A percentile compares a stretch with the other conserved stretches of the same genome.
Conservation (phyloP, 2,113 vertebrate genomes). For the Hippocampus abdominalis region DNA sequence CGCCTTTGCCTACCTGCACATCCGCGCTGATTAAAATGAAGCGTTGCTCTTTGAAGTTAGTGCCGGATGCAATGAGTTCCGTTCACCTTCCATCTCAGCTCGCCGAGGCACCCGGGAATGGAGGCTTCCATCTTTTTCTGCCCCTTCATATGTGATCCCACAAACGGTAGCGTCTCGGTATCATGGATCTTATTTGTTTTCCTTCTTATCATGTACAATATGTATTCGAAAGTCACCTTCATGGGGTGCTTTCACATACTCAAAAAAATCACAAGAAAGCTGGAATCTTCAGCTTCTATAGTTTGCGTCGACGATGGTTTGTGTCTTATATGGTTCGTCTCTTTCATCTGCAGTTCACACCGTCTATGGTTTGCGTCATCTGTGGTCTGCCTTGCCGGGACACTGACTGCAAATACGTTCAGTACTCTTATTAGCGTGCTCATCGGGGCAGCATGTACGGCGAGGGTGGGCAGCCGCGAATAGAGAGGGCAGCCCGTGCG, state of each 20-base stretch:
- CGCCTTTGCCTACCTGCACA: background rate
- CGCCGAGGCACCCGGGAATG: background rate
- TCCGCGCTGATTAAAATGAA: slow-evolving; percentile 44
- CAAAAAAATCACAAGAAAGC: background rate
- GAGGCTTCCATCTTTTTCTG: background rate
- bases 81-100: slow-evolving; percentile 9
- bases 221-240: background rate
- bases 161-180: background rate
- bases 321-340: no score
- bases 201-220: background rate
- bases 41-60: slow-evolving; percentile 56
- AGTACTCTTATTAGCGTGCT: slow-evolving; percentile 7
- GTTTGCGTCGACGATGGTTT: no score
- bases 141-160: background rate
- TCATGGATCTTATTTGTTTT: background rate
- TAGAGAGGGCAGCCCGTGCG: background rate
- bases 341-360: no score
- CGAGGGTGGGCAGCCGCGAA: slow-evolving; percentile 8
- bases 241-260: background rate
- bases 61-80: slow-evolving; percentile 36
- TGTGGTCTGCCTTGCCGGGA: background rate
- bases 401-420: slow-evolving; percentile 1
- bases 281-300: no score
- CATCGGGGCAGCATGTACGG: slow-evolving; percentile 18
- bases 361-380: no score